Percentiles rank a stretch among this genome's conserved stretches.
These are phyloP conservation scores for Andrena fulva DNA, from an alignment of 2,888 invertebrate genomes.

Conservation along the genomic window DNA sequence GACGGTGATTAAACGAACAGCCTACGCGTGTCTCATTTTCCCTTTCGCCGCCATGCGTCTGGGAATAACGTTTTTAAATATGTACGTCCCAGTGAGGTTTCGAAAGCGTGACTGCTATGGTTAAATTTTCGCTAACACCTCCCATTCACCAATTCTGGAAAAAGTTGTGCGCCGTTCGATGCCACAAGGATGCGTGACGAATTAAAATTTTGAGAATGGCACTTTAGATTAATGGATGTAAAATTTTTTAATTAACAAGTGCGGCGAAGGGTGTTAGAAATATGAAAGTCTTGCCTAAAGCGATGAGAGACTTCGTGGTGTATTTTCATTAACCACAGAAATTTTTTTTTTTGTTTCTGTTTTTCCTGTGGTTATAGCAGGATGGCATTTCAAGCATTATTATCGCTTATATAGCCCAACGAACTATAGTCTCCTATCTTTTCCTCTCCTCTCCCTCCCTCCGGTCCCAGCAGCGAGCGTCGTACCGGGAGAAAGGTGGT, in stretches of 20 bases:
- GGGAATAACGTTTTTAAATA: constrained; percentile 64
- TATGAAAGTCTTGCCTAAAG: no score
- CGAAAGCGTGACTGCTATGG: constrained; percentile 1
- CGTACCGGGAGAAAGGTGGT: no score
- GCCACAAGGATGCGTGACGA: neutral
- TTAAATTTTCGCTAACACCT: neutral
- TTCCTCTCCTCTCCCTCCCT: no score
- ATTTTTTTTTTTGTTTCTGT: no score
- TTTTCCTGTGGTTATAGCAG: no score
- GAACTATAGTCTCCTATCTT: no score
- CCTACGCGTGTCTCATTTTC: neutral
- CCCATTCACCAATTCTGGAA: constrained; percentile 9
- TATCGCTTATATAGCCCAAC: no score
- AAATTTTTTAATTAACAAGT: neutral
- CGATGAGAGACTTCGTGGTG: no score
- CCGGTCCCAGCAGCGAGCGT: no score
- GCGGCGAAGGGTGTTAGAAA: no score
- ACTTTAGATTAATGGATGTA: neutral
- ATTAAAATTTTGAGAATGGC: constrained; percentile 8
- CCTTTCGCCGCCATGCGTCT: neutral
- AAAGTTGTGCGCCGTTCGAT: constrained; percentile 7
- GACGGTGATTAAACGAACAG: neutral
- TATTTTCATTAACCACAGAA: no score
- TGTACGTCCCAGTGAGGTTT: constrained; percentile 58
- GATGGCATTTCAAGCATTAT: no score